phyloP scores from a whole-genome alignment of 2,113 vertebrate genomes.

The Ceyx margarethae region DNA sequence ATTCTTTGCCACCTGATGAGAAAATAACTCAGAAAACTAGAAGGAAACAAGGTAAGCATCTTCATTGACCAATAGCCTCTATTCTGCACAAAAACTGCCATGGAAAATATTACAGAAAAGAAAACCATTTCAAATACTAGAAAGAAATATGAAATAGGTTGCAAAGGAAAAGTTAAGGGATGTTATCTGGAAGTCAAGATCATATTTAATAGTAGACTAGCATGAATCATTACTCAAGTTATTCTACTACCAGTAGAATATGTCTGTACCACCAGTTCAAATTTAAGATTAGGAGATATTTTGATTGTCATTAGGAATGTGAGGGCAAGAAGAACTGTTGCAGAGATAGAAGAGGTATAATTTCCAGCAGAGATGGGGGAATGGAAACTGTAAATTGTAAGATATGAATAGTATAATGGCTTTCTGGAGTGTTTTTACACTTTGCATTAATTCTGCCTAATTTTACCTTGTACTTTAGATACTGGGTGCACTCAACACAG shows the following conservation, averaged over 20 bases:
- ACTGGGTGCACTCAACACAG: fast-evolving
- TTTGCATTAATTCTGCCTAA: not conserved
- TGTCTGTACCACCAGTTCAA: not conserved
- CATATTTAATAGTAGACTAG: not conserved
- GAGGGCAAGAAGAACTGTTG: not conserved
- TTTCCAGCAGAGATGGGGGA: not conserved
- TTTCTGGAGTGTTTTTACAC: not conserved
- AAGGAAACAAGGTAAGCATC: not conserved
- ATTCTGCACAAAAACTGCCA: not conserved
- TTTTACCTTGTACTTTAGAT: not conserved
- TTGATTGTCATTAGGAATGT: not conserved
- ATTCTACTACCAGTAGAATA: not conserved
- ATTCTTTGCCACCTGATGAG: not conserved
- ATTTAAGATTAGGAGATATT: not conserved
- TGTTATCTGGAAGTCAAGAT: not conserved
- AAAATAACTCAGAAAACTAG: not conserved
- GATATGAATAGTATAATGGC: not conserved
- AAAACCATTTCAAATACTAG: not conserved
- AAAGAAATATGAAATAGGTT: not conserved
- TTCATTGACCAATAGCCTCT: not conserved
- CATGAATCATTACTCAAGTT: not conserved
- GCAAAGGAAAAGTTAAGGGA: not conserved
- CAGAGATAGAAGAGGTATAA: not conserved
- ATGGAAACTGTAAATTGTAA: not conserved
- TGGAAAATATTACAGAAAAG: not conserved